A percentile compares a stretch with the other conserved stretches of the same genome.
phyloP scores from a whole-genome alignment of 2,888 invertebrate genomes.

The Cenopis cana region DNA sequence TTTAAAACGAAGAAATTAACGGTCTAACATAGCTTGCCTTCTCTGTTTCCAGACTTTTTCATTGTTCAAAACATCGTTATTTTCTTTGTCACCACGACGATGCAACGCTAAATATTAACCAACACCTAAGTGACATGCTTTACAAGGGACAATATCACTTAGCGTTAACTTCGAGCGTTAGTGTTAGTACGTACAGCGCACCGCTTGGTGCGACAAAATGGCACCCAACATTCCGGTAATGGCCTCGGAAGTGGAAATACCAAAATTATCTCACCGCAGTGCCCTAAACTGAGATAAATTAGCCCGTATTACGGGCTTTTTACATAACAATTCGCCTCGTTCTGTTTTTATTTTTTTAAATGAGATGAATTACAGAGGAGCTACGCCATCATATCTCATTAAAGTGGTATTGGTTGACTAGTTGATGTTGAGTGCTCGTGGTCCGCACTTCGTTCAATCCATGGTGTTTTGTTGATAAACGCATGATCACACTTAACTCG shows the following conservation, averaged over 20 bases:
- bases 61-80: neutral
- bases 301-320: conserved; percentile 37
- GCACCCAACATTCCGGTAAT: conserved; percentile 30
- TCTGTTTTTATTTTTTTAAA: conserved; percentile 63
- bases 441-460: neutral
- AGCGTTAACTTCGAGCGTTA: conserved; percentile 21
- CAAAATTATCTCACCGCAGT: conserved; percentile 25
- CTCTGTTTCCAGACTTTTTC: too few relatives aligned
- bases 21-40: too few relatives aligned
- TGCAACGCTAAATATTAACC: conserved; percentile 2
- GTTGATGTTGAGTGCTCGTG: conserved; percentile 46
- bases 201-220: conserved; percentile 27
- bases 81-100: neutral
- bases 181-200: conserved; percentile 27
- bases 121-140: conserved; percentile 1
- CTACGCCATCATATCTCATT: conserved; percentile 54
- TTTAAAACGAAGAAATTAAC: neutral
- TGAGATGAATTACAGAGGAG: conserved; percentile 63
- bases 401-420: conserved; percentile 52
- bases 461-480: neutral
- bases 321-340: conserved; percentile 50
- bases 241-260: conserved; percentile 37
- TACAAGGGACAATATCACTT: conserved; percentile 22
- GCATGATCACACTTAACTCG: too few relatives aligned
- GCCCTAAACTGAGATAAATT: conserved; percentile 40